Evolutionary conservation across 2,888 invertebrate species (phyloP), one percentile per base, ranked within the genome.

Genomic region (Caradrina kadenii): DNA sequence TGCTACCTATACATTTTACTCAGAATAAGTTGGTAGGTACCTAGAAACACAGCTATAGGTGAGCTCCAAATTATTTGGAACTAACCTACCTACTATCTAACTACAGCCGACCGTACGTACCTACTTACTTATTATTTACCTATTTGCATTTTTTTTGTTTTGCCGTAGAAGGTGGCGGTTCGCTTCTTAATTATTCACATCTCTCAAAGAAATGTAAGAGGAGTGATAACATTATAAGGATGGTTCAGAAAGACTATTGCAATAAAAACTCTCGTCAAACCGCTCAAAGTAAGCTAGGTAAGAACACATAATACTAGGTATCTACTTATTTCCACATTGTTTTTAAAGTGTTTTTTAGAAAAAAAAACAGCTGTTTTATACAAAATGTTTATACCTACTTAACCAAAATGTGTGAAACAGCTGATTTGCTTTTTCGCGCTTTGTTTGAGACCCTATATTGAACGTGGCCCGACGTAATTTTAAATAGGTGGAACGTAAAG

Each of bases 171-270:
- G 69, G 22, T 69, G 45, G 22, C 69, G 63, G 69, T 63, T 63
- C 69, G 68, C 68, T 56, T 62, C 68, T 56, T 62, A 68, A 68
- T 68, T 68, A 68, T 68, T 68, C 68, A 62, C 62, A 68, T 68
- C 68, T 68, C 52, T 53, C 69, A 63, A 69, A 69, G 69, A 69
- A 63, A 69, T 69, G 63, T 69, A 69, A 69, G 53, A 69, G 69
- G 69, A 69, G 69, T 69, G 69, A 69, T 69, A 69, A 69, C 63
- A 69, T 69, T 63, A 53, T 69, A 69, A 69, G 69, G 58, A 69
- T 69, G 63, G 69, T 69, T 69, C 69, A 69, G 69, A 69, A 69
- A 69, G 69, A 69, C 69, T 69, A 69, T 69, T 69, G 63, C 63
- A 69, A 63, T 69, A 52, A 69, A 45, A 69, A 69, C 69, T 53